Conservation (phyloP, 2,888 invertebrate species). For the Thymelicus sylvestris region DNA sequence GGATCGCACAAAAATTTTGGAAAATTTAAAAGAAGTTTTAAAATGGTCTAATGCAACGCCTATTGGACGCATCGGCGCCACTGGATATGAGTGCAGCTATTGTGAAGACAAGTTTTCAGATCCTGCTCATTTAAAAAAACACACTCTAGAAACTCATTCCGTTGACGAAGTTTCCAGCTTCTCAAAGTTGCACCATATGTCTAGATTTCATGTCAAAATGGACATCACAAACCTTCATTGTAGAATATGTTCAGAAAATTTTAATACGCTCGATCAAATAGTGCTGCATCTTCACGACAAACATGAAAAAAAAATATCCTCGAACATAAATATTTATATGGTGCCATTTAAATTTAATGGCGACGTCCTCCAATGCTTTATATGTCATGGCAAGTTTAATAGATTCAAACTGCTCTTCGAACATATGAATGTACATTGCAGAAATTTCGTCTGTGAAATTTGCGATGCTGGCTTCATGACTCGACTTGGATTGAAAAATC, state of each 20-base stretch:
- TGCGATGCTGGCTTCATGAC: slow-evolving; percentile 55
- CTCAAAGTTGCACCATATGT: slow-evolving; percentile 49
- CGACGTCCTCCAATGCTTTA: slow-evolving; percentile 56
- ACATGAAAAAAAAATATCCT: slow-evolving; percentile 51
- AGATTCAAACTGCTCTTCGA: slow-evolving; percentile 59
- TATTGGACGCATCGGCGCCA: slow-evolving; percentile 52
- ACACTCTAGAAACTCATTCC: slow-evolving; percentile 58
- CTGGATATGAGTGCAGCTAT: slow-evolving; percentile 59
- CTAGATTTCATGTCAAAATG: slow-evolving; percentile 54
- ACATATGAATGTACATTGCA: slow-evolving; percentile 62
- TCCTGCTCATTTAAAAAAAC: slow-evolving; percentile 56
- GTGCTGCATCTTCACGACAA: slow-evolving; percentile 52
- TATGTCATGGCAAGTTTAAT: slow-evolving; percentile 54
- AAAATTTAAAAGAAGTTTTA: slow-evolving; percentile 45
- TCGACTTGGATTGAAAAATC: slow-evolving; percentile 42
- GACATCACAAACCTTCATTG: slow-evolving; percentile 62
- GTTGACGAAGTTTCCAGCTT: slow-evolving; percentile 51
- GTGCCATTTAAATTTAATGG: slow-evolving; percentile 67
- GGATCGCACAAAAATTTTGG: no score
- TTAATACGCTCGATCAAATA: slow-evolving; percentile 53
- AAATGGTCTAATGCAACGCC: slow-evolving; percentile 62
- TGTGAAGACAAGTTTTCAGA: slow-evolving; percentile 55
- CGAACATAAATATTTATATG: slow-evolving; percentile 59
- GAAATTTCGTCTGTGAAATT: slow-evolving; percentile 55
- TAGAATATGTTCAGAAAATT: slow-evolving; percentile 53